Conservation (phyloP, 2,797 vertebrate species). For the Poeciliopsis infans region DNA sequence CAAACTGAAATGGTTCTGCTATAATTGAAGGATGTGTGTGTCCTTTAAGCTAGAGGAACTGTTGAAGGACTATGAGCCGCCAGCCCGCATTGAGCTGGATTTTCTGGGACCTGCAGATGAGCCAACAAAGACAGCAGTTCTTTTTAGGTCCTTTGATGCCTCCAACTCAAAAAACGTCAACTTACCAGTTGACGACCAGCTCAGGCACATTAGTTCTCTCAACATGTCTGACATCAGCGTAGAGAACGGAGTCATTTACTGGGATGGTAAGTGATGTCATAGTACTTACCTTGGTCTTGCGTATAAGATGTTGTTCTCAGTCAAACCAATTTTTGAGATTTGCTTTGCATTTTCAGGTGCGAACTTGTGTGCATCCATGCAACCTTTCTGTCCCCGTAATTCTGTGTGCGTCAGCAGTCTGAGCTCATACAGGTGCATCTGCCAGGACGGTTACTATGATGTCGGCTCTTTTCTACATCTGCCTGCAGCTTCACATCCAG, state of each 20-base stretch:
- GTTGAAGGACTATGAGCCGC: constrained; percentile 43
- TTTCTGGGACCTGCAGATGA: constrained; percentile 41
- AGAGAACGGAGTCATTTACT: constrained; percentile 53
- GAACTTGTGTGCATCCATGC: constrained; percentile 59
- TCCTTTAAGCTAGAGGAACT: constrained; percentile 64
- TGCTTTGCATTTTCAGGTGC: constrained; percentile 55
- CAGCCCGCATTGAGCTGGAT: constrained; percentile 41
- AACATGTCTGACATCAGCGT: constrained; percentile 36
- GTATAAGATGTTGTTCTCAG: background rate
- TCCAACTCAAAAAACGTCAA: constrained; percentile 9
- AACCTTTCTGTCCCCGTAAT: constrained; percentile 50
- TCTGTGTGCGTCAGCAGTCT: constrained; percentile 76
- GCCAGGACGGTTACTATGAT: constrained; percentile 68
- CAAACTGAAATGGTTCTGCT: background rate
- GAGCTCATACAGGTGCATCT: constrained; percentile 71
- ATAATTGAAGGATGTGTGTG: background rate
- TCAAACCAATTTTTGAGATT: background rate
- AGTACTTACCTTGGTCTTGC: background rate
- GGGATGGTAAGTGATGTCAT: constrained; percentile 59
- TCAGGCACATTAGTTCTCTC: constrained; percentile 55
- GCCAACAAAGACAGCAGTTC: constrained; percentile 37
- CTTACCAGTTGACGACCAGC: constrained; percentile 33
- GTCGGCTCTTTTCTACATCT: constrained; percentile 39
- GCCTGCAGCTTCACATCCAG: constrained; percentile 17
- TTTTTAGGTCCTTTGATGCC: constrained; percentile 55